phyloP scores from a whole-genome alignment of 1,140 invertebrate genomes.

The Neomicropteryx cornuta region DNA sequence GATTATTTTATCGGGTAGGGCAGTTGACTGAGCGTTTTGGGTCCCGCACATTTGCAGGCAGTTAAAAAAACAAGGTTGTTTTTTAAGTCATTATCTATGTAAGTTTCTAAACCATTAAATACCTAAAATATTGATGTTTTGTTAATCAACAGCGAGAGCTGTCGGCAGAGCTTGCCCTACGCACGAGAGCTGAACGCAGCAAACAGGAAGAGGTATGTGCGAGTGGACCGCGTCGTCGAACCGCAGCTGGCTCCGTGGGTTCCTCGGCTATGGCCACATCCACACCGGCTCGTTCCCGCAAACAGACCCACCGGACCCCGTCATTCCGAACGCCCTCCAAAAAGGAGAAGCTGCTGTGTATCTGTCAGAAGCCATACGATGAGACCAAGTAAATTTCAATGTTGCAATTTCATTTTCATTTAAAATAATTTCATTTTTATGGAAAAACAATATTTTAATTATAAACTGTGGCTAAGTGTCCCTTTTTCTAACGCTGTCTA shows the following conservation, averaged over 20 bases:
- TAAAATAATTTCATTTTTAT: conserved; percentile 7
- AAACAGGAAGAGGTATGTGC: conserved; percentile 65
- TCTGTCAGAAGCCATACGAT: conserved; percentile 92
- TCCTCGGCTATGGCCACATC: conserved; percentile 10
- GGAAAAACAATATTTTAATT: too few relatives aligned
- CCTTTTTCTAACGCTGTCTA: too few relatives aligned
- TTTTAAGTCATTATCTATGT: not conserved
- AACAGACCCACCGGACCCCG: conserved; percentile 11
- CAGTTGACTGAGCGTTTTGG: too few relatives aligned
- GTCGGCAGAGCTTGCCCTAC: conserved; percentile 49
- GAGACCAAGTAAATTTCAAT: conserved; percentile 62
- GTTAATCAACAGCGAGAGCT: conserved; percentile 51
- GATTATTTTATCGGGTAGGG: too few relatives aligned
- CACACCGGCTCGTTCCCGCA: conserved; percentile 18
- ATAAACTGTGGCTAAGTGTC: too few relatives aligned
- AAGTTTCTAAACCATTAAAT: not conserved
- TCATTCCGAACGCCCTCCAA: conserved; percentile 29
- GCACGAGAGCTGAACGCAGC: conserved; percentile 55
- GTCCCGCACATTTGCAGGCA: too few relatives aligned
- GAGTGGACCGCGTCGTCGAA: conserved; percentile 31
- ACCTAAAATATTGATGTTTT: not conserved
- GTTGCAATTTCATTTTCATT: too few relatives aligned
- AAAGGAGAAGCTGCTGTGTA: conserved; percentile 82
- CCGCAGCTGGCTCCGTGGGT: conserved; percentile 18
- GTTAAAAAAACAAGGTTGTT: not conserved